Base-by-base conservation (phyloP, 2,797 vertebrate species). In the Poeciliopsis gracilis region DNA sequence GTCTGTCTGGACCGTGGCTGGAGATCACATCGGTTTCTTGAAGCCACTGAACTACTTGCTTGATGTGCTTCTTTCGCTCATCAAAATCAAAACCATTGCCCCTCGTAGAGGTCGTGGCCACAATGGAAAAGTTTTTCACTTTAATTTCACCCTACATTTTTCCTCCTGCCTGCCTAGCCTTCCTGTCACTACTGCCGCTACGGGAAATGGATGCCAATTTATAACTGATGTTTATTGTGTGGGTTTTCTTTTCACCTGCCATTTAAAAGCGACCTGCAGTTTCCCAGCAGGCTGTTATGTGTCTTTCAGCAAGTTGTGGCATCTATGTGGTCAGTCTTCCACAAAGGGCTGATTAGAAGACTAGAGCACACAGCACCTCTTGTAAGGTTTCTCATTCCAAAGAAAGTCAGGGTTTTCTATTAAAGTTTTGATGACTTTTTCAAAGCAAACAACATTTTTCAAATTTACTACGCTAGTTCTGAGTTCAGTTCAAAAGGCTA, bases 61-160 rank as follows among this genome's bases (percentile, higher is more conserved):
- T 67, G n/a, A 28, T 36, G 53, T 43, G 46, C 23, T 47, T 45
- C 30, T 75, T 75, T 47, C 41, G 28, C 23, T 63, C 59, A 57
- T 25, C 49, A 38, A 76, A 43, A 16, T 76, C 25, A 25, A 51
- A 81, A 51, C 30, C 36, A 76, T 61, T 72, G 11, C 10, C 43
- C 23, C 73, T 46, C 10, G 20, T 18, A 46, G 49, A 73, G 33
- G 66, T 70, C 30, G n/a, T 12, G 16, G 20, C 20, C 41, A 46
- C 25, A 25, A 73, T 73, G 63, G 28, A 74, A 75, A 57, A 47
- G 41, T 69, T 33, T 53, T 73, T 45, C 45, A 53, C 72, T 72
- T 49, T 41, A 43, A 9, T 30, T 45, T 77, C 15, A 16, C 9
- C 15, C 38, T 41, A 67, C 53, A 28, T 69, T 66, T 69, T 59